Conservation (phyloP, 2,113 vertebrate species). For the Agelaius phoeniceus region DNA sequence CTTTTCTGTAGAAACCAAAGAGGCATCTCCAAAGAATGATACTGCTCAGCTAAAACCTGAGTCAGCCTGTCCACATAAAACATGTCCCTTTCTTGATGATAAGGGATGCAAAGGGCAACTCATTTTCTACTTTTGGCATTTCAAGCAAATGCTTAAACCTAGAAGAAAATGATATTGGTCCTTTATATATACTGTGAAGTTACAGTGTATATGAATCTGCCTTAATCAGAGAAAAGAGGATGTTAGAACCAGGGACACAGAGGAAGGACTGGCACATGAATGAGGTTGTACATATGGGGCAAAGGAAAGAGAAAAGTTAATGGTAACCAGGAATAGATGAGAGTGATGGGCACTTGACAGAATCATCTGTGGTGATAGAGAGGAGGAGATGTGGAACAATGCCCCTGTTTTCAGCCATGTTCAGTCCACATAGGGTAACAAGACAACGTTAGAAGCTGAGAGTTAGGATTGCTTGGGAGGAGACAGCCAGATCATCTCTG, state of each 20-base stretch:
- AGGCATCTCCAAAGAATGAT: background rate
- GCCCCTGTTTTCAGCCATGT: background rate
- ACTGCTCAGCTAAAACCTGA: background rate
- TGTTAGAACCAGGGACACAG: background rate
- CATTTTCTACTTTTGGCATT: background rate
- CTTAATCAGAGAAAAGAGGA: background rate
- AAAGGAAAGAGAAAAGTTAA: background rate
- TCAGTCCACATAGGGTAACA: background rate
- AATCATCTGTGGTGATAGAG: background rate
- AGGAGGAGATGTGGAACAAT: background rate
- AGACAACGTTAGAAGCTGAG: background rate
- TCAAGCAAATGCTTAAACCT: background rate
- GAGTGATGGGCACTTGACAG: background rate
- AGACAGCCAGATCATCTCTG: background rate
- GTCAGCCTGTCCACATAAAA: background rate
- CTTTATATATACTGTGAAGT: background rate
- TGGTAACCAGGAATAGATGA: background rate
- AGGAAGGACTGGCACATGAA: background rate
- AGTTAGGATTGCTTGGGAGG: background rate
- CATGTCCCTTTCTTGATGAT: background rate
- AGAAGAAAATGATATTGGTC: background rate
- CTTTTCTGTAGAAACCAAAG: background rate
- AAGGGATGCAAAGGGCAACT: background rate
- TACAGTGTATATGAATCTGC: background rate
- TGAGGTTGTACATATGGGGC: accelerated